phyloP scores from a whole-genome alignment of 2,113 vertebrate genomes.

The Xiphophorus hellerii region DNA sequence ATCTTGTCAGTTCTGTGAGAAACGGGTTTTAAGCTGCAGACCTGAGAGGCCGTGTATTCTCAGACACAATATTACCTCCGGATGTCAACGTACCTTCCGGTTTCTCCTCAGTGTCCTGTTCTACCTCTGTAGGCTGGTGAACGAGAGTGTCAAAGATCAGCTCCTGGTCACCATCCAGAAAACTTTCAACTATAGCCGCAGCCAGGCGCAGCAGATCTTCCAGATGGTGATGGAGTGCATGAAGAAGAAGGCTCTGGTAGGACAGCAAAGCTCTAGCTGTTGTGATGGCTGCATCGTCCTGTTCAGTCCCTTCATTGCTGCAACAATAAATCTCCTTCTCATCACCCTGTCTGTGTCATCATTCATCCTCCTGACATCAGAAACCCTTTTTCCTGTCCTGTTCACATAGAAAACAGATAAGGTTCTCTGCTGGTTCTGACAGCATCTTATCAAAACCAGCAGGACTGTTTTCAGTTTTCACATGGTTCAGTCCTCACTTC shows the following conservation, averaged over 20 bases:
- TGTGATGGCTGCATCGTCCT: not conserved
- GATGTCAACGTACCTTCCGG: not conserved
- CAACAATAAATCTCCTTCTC: slow-evolving; percentile 20
- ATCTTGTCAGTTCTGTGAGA: too few species aligned
- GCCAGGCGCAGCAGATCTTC: slow-evolving; percentile 92
- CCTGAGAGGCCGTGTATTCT: too few species aligned
- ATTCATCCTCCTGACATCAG: not conserved
- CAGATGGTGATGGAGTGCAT: slow-evolving; percentile 94
- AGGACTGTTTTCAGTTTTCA: too few species aligned
- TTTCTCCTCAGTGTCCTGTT: not conserved
- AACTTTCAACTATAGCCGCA: slow-evolving; percentile 93
- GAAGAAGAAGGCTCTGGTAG: slow-evolving; percentile 94
- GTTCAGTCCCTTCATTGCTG: not conserved
- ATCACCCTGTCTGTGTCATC: slow-evolving; percentile 6
- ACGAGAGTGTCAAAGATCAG: slow-evolving; percentile 90
- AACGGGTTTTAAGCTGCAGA: too few species aligned
- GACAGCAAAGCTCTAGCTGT: slow-evolving; percentile 26
- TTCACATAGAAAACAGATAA: too few species aligned
- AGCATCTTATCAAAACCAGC: too few species aligned
- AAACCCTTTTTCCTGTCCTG: too few species aligned
- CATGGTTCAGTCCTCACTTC: too few species aligned
- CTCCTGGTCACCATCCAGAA: slow-evolving; percentile 98
- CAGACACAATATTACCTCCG: accelerated
- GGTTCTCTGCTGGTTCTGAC: too few species aligned
- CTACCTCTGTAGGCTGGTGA: slow-evolving; percentile 81